A percentile compares a stretch with the other conserved stretches of the same genome.
phyloP scores from a whole-genome alignment of 2,113 vertebrate genomes.

The Cathartes aura region DNA sequence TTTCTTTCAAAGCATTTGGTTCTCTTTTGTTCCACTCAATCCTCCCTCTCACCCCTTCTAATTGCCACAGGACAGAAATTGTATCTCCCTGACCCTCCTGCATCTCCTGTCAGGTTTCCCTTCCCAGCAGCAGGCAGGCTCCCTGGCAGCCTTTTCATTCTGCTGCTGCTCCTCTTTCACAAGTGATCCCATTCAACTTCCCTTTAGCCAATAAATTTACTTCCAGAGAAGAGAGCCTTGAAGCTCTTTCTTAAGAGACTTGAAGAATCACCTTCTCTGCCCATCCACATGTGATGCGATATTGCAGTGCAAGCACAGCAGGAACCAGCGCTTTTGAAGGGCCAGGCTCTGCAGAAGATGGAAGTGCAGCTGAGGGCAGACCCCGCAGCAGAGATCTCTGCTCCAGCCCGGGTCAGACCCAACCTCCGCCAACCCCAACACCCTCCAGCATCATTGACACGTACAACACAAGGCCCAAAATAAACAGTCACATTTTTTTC shows the following conservation, averaged over 20 bases:
- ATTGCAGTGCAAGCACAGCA: background rate
- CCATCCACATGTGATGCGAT: rapidly evolving
- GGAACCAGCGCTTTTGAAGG: background rate
- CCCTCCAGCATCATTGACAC: background rate
- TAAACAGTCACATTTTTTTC: background rate
- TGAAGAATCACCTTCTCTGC: background rate
- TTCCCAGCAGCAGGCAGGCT: background rate
- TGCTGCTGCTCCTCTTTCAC: background rate
- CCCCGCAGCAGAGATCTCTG: background rate
- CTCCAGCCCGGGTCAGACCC: background rate
- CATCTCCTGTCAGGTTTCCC: background rate
- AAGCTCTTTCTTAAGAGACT: background rate
- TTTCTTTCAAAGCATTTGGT: background rate
- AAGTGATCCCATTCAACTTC: background rate
- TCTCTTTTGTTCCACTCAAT: background rate
- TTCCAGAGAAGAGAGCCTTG: background rate
- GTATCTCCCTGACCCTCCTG: background rate
- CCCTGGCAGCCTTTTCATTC: background rate
- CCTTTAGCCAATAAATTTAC: background rate
- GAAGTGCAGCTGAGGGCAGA: too few relatives aligned
- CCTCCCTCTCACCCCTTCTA: background rate
- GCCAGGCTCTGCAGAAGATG: background rate
- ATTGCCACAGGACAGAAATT: background rate
- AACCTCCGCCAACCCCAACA: background rate
- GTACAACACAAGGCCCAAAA: background rate